Evolutionary conservation across 2,888 invertebrate genomes (phyloP).

Genomic region (Yponomeuta plumbellus): DNA sequence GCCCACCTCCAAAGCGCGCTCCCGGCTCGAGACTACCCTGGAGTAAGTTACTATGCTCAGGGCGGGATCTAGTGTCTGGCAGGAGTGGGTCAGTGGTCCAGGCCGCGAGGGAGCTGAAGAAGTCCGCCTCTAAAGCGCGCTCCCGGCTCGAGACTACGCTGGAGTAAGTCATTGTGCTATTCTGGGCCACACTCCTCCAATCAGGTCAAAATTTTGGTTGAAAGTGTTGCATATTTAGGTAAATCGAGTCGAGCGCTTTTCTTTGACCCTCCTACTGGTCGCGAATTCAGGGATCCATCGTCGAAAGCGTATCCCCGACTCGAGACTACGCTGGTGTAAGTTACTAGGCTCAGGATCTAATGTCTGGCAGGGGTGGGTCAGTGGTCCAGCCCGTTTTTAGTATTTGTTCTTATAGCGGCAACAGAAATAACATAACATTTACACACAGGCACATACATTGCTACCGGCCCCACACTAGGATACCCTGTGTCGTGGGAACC

Average conservation of each 20-base stretch:
- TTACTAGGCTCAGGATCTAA: constrained; percentile 18
- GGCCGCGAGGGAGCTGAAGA: constrained; percentile 82
- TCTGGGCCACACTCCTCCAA: no score
- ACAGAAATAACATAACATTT: no score
- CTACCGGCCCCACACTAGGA: no score
- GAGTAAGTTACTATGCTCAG: constrained; percentile 81
- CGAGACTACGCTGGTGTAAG: constrained; percentile 73
- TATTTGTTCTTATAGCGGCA: no score
- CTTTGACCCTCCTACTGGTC: constrained; percentile 82
- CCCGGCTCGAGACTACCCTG: constrained; percentile 80
- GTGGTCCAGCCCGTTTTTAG: no score
- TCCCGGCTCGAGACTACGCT: constrained; percentile 82
- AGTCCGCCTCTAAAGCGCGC: constrained; percentile 82
- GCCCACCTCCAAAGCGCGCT: constrained; percentile 83
- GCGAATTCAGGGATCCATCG: constrained; percentile 85
- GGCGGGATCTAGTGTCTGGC: constrained; percentile 92
- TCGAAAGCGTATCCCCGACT: constrained; percentile 83
- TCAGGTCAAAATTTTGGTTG: no score
- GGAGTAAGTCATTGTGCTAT: constrained; percentile 40
- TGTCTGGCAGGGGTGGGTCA: no score
- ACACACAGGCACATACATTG: no score
- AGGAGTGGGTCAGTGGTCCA: constrained; percentile 91
- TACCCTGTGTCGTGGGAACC: no score
- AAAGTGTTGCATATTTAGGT: no score
- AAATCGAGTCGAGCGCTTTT: constrained; percentile 83